Percentiles rank a stretch among this genome's conserved stretches.
These are phyloP conservation scores for Brenthis hecate DNA, from an alignment of 2,888 invertebrate species.

Conservation along the genomic window DNA sequence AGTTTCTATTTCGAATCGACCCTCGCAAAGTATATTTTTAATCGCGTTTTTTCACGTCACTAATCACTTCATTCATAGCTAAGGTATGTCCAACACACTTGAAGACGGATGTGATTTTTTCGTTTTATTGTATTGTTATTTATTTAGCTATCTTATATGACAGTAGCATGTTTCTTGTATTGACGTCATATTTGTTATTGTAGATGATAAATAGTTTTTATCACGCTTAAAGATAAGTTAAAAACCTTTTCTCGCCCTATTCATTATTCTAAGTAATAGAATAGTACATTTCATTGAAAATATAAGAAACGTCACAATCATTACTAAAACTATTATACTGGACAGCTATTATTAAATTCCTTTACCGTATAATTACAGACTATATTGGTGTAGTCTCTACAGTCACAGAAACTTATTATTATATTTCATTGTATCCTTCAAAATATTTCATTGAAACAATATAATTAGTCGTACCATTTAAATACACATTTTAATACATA, in stretches of 20 bases:
- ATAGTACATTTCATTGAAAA: neutral
- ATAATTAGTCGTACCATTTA: too few species aligned
- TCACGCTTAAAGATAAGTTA: slow-evolving; percentile 13
- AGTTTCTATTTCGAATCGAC: slow-evolving; percentile 68
- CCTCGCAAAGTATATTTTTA: slow-evolving; percentile 71
- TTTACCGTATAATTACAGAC: too few species aligned
- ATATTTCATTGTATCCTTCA: too few species aligned
- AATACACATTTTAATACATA: too few species aligned
- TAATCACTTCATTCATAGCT: slow-evolving; percentile 54
- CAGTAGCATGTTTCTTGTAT: slow-evolving; percentile 12
- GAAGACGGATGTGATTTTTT: slow-evolving; percentile 34
- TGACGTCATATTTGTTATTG: slow-evolving; percentile 34
- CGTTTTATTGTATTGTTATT: slow-evolving; percentile 38
- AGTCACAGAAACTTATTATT: too few species aligned
- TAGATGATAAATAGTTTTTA: slow-evolving; percentile 25
- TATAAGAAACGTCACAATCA: neutral
- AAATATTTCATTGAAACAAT: too few species aligned
- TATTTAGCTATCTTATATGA: slow-evolving; percentile 31
- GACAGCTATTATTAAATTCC: too few species aligned
- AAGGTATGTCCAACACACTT: slow-evolving; percentile 30
- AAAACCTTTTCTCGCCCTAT: slow-evolving; percentile 1
- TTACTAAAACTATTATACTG: too few species aligned
- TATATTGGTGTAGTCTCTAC: too few species aligned
- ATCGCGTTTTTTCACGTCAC: slow-evolving; percentile 44
- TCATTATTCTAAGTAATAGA: neutral